Evolutionary conservation across 2,888 invertebrate genomes (phyloP).

Genomic region (Trichacis sp.): DNA sequence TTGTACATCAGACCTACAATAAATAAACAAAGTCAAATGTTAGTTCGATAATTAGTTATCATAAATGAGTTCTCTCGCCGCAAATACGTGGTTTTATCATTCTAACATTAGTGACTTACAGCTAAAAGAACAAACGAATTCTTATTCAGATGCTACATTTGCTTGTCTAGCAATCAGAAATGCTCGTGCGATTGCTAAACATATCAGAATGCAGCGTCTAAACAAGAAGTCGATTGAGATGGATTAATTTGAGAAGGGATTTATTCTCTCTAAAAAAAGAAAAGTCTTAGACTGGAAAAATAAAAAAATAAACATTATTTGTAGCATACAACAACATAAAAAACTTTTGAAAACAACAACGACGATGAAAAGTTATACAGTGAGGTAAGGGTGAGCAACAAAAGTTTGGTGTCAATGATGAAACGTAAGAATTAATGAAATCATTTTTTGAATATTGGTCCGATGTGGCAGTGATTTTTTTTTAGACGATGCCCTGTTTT

Average conservation of each 20-base stretch:
- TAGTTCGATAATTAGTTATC: too few species aligned
- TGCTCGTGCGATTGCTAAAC: too few species aligned
- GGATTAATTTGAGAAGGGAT: constrained; percentile 16
- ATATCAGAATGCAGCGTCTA: constrained; percentile 33
- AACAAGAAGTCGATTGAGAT: constrained; percentile 42
- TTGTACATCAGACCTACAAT: too few species aligned
- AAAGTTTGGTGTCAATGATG: neutral
- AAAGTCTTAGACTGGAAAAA: too few species aligned
- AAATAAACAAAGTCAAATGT: too few species aligned
- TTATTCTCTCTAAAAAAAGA: constrained; percentile 11
- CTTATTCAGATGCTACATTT: constrained; percentile 58
- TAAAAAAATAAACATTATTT: too few species aligned
- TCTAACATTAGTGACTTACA: constrained; percentile 61
- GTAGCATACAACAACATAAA: too few species aligned
- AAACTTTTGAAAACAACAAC: too few species aligned
- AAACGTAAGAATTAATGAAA: neutral
- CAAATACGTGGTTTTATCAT: constrained; percentile 60
- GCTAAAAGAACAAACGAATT: constrained; percentile 64
- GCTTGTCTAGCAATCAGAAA: too few species aligned
- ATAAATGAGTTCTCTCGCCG: too few species aligned
- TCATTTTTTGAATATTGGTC: constrained; percentile 46
- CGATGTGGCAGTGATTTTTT: constrained; percentile 61
- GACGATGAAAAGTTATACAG: too few species aligned
- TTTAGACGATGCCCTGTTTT: too few species aligned
- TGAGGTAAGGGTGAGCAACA: neutral